These are phyloP conservation scores for Himantopus leucocephalus DNA, from an alignment of 2,113 vertebrate genomes.

Conservation along the genomic window DNA sequence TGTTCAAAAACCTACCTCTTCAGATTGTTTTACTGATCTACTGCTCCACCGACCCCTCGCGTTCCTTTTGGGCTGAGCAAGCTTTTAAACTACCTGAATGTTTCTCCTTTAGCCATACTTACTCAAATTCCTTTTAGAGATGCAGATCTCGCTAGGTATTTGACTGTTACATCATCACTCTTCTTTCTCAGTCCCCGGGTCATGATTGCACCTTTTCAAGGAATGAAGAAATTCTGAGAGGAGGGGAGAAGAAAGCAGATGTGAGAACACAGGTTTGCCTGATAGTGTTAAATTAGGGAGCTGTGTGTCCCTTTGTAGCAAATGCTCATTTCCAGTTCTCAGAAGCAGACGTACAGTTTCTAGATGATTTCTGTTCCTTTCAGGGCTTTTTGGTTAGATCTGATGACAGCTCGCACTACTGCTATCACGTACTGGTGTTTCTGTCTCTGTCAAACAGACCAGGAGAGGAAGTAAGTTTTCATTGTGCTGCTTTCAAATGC, in stretches of 20 bases:
- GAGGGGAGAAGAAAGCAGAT: neutral
- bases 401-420: neutral
- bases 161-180: neutral
- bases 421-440: neutral
- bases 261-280: neutral
- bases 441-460: neutral
- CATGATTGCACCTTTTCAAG: neutral
- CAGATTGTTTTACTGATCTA: neutral
- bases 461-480: neutral
- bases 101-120: neutral
- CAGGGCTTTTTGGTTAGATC: neutral
- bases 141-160: neutral
- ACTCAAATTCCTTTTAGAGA: neutral
- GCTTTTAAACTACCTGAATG: neutral
- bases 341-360: neutral
- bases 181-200: neutral
- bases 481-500: neutral
- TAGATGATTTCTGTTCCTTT: neutral
- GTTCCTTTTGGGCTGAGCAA: neutral
- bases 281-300: neutral
- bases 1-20: neutral
- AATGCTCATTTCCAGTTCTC: neutral
- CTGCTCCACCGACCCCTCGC: neutral
- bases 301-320: neutral
- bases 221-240: neutral